Conservation (phyloP, 2,888 invertebrate species). For the Pharmacophagus antenor region DNA sequence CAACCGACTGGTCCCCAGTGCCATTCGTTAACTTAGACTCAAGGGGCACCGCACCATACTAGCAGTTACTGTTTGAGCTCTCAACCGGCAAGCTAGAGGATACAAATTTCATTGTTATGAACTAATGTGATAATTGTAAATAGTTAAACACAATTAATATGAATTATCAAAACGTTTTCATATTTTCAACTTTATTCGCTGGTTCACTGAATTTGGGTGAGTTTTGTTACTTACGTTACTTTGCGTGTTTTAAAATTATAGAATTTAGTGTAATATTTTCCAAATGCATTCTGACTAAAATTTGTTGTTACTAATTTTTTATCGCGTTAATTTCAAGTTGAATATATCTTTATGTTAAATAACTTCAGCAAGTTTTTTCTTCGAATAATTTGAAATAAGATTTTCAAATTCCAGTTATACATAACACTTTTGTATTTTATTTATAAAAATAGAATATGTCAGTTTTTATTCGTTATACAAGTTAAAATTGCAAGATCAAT, state of each 20-base stretch:
- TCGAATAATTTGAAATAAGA: too few species aligned
- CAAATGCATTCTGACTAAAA: not conserved
- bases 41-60: conserved; percentile 54
- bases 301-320: not conserved
- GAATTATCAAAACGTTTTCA: conserved; percentile 41
- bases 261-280: not conserved
- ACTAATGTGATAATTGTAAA: conserved; percentile 32
- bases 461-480: too few species aligned
- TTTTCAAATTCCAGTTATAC: too few species aligned
- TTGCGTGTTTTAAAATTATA: not conserved
- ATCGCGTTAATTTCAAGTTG: too few species aligned
- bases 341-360: not conserved
- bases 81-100: conserved; percentile 29
- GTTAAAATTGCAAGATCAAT: too few species aligned
- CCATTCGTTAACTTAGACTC: conserved; percentile 42
- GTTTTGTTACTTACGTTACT: conserved; percentile 21
- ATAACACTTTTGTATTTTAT: too few species aligned
- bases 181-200: conserved; percentile 40
- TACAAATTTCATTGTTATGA: conserved; percentile 41
- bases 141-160: conserved; percentile 32
- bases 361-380: not conserved
- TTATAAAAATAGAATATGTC: too few species aligned
- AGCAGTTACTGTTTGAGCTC: conserved; percentile 44
- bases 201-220: conserved; percentile 51
- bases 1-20: conserved; percentile 54